phyloP scores from a whole-genome alignment of 1,140 invertebrate genomes.

The Vanessa tameamea region DNA sequence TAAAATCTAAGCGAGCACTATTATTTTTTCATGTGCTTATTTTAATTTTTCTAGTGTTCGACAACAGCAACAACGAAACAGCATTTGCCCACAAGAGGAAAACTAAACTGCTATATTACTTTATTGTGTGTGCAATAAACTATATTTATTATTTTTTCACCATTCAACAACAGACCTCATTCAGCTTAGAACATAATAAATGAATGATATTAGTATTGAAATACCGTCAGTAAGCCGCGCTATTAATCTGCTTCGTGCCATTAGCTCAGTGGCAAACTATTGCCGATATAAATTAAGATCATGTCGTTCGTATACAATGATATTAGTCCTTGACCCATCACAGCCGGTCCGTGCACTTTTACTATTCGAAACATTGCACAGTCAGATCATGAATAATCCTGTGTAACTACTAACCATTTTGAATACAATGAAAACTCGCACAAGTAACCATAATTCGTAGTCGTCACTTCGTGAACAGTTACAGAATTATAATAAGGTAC shows the following conservation, averaged over 20 bases:
- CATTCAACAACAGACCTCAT: too few species aligned
- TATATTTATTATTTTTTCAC: too few species aligned
- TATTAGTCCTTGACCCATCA: slow-evolving; percentile 68
- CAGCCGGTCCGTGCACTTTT: slow-evolving; percentile 52
- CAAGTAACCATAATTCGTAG: not conserved
- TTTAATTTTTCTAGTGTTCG: too few species aligned
- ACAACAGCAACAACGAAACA: too few species aligned
- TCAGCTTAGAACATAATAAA: too few species aligned
- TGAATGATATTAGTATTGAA: not conserved
- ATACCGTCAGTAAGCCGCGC: slow-evolving; percentile 5
- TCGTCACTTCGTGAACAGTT: not conserved
- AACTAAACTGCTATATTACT: too few species aligned
- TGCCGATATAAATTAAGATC: slow-evolving; percentile 30
- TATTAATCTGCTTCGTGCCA: slow-evolving; percentile 21
- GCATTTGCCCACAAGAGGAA: too few species aligned
- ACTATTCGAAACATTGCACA: slow-evolving; percentile 42
- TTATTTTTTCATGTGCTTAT: too few species aligned
- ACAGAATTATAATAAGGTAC: not conserved
- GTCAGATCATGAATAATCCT: slow-evolving; percentile 34
- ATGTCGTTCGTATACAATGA: slow-evolving; percentile 46
- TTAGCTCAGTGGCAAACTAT: slow-evolving; percentile 19
- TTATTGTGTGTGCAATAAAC: too few species aligned
- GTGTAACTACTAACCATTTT: slow-evolving; percentile 4
- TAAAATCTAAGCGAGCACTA: too few species aligned
- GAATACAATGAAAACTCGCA: slow-evolving; percentile 2